Evolutionary conservation across 2,113 vertebrate species (phyloP), one percentile per base, ranked within the genome.

Genomic region (Chionodraco myersi): DNA sequence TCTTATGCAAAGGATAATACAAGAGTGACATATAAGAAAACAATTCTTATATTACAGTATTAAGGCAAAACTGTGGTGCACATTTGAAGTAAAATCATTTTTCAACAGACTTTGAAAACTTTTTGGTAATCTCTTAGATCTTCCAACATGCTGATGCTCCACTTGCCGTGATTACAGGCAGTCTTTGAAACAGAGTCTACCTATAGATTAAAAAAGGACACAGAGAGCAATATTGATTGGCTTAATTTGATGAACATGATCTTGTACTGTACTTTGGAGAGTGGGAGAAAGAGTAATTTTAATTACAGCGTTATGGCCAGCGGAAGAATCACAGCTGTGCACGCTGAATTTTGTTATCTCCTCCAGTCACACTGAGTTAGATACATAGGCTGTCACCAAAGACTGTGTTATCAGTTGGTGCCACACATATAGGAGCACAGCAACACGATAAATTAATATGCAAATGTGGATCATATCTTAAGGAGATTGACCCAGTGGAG

Each of bases 391-490:
- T 62, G 58, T 82, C 75, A 84, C 69, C n/a, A 68, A 41, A 54
- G 63, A 68, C 1, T 1, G 36, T 64, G 68, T 88, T 90, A 91
- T 91, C 90, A 88, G 72, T 48, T 73, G 61, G 48, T 52, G 58
- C 70, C 72, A 71, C 60, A 83, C 78, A 59, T 83, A 68, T 51
- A 84, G 69, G 53, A 74, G 41, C 77, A 72, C 41, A 51, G 67
- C 60, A 73, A 81, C 79, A 77, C 81, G 57, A 41, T 77, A 83
- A 92, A 81, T 87, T 15, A 80, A 85, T 76, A 89, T 91, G 79
- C 81, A 87, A 58, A 83, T 85, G 65, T 62, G 23, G 13, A 66
- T 69, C 44, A 13, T 67, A 84, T 82, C 64, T 71, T 65, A 65
- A 74, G 60, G 58, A 72, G 72, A 72, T 59, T 76, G 73, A 74